Evolutionary conservation across 2,797 vertebrate genomes (phyloP), one percentile per base, ranked within the genome.

Genomic region (Danio albolineatus): DNA sequence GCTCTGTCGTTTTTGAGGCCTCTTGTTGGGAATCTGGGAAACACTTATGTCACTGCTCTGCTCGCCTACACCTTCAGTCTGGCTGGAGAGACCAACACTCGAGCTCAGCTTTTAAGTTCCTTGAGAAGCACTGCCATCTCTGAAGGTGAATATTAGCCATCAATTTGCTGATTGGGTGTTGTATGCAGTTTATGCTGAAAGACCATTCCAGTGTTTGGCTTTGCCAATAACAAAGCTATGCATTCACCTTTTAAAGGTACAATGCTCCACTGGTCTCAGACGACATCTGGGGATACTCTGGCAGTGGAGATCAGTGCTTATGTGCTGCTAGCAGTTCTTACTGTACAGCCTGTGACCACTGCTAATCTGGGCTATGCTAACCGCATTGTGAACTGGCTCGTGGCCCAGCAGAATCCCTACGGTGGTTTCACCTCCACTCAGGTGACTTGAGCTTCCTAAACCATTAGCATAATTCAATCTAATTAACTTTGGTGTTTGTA

Each of bases 341-440:
- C 74, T 46, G 83, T 39, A 67, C 90, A 93, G 57, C 21, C 83
- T 44, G 79, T 14, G 41, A 77, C 67, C 0, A 51, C 53, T 5
- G 69, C 91, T 67, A 88, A 90, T 1, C 49, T 90, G 38, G 83
- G 81, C 4, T 86, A 86, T 3, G 21, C 74, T 38, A 88, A 90
- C 9, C 71, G 57, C 4, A 17, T 91, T 43, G 89, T 92, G 39
- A 76, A 72, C 44, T 91, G 91, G 91, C 81, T 94, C 6, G 49
- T 86, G 66, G 86, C 88, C 5, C 88, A 91, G 14, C 88, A 86
- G 80, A 94, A 92, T 57, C 79, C 90, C 0, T 90, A 87, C 0
- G 92, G 93, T 0, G 92, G 92, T 8, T 94, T 93, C 86, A 89
- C 88, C 10, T 94, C 94, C 28, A 92, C 83, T 6, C 65, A n/a